Evolutionary conservation across 2,113 vertebrate genomes (phyloP), one percentile per base, ranked within the genome.

Genomic region (Gallinago media): DNA sequence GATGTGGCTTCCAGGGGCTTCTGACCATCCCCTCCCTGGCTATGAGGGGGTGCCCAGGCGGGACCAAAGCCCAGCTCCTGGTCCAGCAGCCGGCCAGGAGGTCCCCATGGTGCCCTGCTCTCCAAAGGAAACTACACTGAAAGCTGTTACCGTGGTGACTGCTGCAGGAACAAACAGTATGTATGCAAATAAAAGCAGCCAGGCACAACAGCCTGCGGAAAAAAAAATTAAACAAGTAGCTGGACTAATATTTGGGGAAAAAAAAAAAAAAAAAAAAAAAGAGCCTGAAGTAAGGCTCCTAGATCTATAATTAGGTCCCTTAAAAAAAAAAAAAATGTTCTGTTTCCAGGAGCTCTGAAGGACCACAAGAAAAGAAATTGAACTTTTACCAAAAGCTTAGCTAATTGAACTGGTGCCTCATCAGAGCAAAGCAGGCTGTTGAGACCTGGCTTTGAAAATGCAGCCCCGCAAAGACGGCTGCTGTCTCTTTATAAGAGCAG

Each of bases 51-150:
- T 3, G 29, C 23, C 1, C 0, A 54, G 36, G 46, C 77, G 74
- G 65, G 38, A 78, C 1, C 31, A 54, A 58, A 83, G 12, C 16
- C 26, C 5, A 1, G n/a, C 49, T 83, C n/a, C 25, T 0, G 0
- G 8, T 38, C 27, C 73, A 86, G 56, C 25, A 15, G 5, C 21
- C 65, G 61, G 73, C 38, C 89, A 32, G 32, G 34, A 71, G 61
- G 34, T 26, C 34, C 1, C 2, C 5, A 26, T 50, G 25, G 42
- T 47, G 2, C 5, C 8, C 65, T 23, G 25, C 52, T 78, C 80
- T 75, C 58, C 31, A 32, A 54, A 59, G 76, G 46, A 12, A 96
- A 25, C 50, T 54, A 32, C 79, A 73, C 63, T 2, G 4, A 83
- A 80, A 86, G 26, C 75, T 77, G 89, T 94, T 90, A 27, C 95